A percentile compares a stretch with the other conserved stretches of the same genome.
phyloP scores from a whole-genome alignment of 2,797 vertebrate genomes.

The Rhincodon typus region DNA sequence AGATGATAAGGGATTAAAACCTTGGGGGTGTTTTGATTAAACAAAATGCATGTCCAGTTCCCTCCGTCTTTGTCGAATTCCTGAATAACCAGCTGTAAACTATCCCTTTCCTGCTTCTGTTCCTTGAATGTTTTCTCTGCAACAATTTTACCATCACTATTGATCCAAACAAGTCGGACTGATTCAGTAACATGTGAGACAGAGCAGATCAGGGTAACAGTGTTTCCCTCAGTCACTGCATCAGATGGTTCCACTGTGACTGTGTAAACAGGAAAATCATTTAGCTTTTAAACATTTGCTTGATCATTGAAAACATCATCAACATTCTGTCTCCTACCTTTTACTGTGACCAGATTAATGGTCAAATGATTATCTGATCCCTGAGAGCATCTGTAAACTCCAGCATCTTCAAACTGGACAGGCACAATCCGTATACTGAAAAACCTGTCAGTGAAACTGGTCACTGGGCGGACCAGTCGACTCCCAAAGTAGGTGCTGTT shows the following conservation, averaged over 20 bases:
- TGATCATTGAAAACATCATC: neutral
- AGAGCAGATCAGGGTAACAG: neutral
- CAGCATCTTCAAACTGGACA: neutral
- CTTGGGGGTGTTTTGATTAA: constrained; percentile 6
- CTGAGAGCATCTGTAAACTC: neutral
- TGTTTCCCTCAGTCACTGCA: neutral
- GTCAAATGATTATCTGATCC: neutral
- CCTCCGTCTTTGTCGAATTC: too few species aligned
- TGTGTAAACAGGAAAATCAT: neutral
- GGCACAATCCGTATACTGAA: neutral
- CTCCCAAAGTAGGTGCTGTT: neutral
- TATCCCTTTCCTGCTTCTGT: neutral
- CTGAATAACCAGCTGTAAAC: neutral
- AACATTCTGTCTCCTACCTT: constrained; percentile 9
- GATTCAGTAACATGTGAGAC: neutral
- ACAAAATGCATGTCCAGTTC: constrained; percentile 5
- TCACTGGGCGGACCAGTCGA: neutral
- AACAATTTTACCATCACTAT: neutral
- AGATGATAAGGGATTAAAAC: neutral
- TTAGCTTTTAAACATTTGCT: neutral
- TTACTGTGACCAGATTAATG: neutral
- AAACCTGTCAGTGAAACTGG: neutral
- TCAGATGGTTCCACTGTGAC: neutral
- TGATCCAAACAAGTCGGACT: constrained; percentile 21
- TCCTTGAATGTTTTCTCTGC: neutral